Evolutionary conservation across 2,113 vertebrate species (phyloP).

Genomic region (Orycteropus afer): DNA sequence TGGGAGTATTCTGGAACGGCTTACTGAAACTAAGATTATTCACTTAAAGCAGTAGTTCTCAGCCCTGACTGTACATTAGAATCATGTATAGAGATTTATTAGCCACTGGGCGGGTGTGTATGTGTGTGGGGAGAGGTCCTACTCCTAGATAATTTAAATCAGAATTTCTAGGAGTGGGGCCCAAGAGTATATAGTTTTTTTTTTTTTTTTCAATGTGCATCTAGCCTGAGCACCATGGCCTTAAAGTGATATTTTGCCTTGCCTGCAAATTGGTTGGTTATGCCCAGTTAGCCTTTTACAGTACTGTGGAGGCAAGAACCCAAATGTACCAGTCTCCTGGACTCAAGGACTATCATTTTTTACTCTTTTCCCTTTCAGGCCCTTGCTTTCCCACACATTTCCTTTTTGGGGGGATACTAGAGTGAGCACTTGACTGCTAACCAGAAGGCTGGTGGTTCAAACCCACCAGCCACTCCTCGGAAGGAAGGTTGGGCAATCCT

Average conservation of each 20-base stretch:
- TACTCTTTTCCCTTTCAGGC: neutral
- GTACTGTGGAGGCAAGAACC: neutral
- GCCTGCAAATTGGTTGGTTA: neutral
- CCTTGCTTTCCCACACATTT: neutral
- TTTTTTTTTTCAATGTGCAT: slow-evolving; percentile 22
- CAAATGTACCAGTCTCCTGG: neutral
- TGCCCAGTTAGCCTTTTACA: slow-evolving; percentile 34
- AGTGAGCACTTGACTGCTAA: too few species aligned
- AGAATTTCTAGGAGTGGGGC: neutral
- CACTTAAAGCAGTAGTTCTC: slow-evolving; percentile 11
- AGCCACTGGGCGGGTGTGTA: neutral
- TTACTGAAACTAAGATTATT: neutral
- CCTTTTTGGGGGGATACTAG: slow-evolving; percentile 36
- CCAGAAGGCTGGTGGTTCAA: too few species aligned
- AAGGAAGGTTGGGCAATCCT: too few species aligned
- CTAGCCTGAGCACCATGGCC: neutral
- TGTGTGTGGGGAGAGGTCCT: neutral
- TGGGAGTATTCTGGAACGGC: slow-evolving; percentile 43
- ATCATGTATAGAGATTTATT: slow-evolving; percentile 23
- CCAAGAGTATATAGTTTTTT: neutral
- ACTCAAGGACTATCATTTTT: neutral
- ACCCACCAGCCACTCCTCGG: too few species aligned
- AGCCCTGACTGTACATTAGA: neutral
- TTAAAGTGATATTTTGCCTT: slow-evolving; percentile 24
- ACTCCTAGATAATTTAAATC: slow-evolving; percentile 34